phyloP scores from a whole-genome alignment of 2,113 vertebrate species.

The Platichthys stellatus region DNA sequence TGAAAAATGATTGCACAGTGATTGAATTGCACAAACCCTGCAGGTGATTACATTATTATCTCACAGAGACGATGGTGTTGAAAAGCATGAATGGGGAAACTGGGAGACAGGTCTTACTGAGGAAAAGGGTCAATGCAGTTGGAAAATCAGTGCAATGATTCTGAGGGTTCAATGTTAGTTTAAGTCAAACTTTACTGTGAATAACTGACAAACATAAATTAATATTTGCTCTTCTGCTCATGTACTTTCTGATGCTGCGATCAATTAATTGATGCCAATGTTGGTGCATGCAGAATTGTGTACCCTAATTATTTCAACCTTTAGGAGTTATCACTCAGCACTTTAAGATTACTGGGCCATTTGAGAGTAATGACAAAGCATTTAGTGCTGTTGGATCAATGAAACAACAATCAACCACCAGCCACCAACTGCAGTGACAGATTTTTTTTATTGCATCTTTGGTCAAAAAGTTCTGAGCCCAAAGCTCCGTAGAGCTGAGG shows the following conservation, averaged over 20 bases:
- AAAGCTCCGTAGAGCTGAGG: neutral
- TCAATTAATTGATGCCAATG: conserved; percentile 28
- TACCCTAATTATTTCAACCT: conserved; percentile 40
- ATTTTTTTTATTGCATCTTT: neutral
- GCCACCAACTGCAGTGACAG: neutral
- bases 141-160: neutral
- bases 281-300: conserved; percentile 12
- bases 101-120: neutral
- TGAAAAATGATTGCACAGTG: too few relatives aligned
- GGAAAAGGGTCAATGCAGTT: neutral
- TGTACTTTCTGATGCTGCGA: conserved; percentile 19
- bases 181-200: neutral
- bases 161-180: neutral
- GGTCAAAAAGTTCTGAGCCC: too few relatives aligned
- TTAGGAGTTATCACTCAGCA: conserved; percentile 14
- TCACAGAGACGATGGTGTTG: neutral
- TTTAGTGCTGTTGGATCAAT: conserved; percentile 49
- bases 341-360: conserved; percentile 31
- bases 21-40: neutral
- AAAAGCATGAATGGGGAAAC: neutral
- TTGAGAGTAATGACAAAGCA: conserved; percentile 51
- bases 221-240: conserved; percentile 10
- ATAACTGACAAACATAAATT: neutral
- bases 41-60: neutral
- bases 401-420: conserved; percentile 49